A percentile compares a stretch with the other conserved stretches of the same genome.
These are phyloP conservation scores for Pseudonaja textilis DNA, from an alignment of 2,113 vertebrate genomes.

Conservation along the genomic window DNA sequence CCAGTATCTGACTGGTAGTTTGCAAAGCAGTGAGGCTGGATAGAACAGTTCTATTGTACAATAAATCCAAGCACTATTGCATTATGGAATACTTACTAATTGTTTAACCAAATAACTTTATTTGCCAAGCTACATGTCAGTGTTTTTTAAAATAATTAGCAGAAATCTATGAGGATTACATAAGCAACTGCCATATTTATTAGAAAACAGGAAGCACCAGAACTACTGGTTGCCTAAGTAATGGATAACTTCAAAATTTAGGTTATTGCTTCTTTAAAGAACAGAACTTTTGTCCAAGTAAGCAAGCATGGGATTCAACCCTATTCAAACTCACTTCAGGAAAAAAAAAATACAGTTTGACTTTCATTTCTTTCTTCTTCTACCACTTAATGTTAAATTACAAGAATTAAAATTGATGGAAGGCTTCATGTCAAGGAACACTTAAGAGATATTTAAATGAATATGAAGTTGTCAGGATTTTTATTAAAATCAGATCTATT, in stretches of 20 bases:
- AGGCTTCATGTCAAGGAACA: not conserved
- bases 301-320: not conserved
- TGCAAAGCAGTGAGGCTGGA: not conserved
- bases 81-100: not conserved
- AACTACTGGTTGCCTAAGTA: not conserved
- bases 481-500: not conserved
- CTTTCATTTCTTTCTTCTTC: not conserved
- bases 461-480: not conserved
- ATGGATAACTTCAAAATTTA: not conserved
- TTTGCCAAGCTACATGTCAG: not conserved
- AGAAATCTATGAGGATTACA: not conserved
- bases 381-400: not conserved
- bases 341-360: not conserved
- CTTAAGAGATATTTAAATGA: not conserved
- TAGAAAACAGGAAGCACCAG: not conserved
- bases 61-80: not conserved
- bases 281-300: not conserved
- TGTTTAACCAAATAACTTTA: slow-evolving; percentile 15
- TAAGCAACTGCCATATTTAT: not conserved
- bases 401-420: not conserved
- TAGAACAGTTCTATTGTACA: not conserved
- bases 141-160: not conserved
- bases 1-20: not conserved
- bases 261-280: not conserved
- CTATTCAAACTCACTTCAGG: not conserved